A percentile compares a stretch with the other conserved stretches of the same genome.
Conservation (phyloP, 2,113 vertebrate species). For the Laterallus jamaicensis region DNA sequence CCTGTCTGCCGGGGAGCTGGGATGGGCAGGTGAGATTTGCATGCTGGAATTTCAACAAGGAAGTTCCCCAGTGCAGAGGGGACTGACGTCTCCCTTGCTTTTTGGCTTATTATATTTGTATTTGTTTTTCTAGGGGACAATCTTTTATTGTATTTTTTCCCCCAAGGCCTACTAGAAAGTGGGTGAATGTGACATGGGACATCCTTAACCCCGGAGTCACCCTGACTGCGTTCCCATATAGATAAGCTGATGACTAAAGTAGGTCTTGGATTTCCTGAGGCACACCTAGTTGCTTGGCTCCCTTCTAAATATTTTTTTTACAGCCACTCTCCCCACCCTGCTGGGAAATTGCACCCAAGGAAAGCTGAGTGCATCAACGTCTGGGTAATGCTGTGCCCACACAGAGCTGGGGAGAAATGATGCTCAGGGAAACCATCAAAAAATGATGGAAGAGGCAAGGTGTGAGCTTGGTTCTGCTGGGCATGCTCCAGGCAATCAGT, state of each 20-base stretch:
- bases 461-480: background rate
- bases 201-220: accelerated
- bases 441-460: background rate
- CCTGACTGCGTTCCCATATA: background rate
- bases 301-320: background rate
- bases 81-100: background rate
- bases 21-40: background rate
- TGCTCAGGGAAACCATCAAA: background rate
- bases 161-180: background rate
- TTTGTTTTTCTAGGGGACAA: background rate
- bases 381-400: background rate
- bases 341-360: background rate
- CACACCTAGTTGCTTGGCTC: background rate
- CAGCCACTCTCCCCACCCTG: background rate
- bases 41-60: background rate
- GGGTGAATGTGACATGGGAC: background rate
- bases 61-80: background rate
- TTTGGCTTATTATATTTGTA: accelerated
- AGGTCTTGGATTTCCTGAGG: background rate
- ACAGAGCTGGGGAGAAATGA: background rate
- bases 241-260: background rate
- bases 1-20: background rate
- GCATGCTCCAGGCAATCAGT: background rate
- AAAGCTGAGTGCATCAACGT: background rate
- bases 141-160: accelerated